Evolutionary conservation across 2,888 invertebrate species (phyloP).

Genomic region (Caenorhabditis zanzibari): DNA sequence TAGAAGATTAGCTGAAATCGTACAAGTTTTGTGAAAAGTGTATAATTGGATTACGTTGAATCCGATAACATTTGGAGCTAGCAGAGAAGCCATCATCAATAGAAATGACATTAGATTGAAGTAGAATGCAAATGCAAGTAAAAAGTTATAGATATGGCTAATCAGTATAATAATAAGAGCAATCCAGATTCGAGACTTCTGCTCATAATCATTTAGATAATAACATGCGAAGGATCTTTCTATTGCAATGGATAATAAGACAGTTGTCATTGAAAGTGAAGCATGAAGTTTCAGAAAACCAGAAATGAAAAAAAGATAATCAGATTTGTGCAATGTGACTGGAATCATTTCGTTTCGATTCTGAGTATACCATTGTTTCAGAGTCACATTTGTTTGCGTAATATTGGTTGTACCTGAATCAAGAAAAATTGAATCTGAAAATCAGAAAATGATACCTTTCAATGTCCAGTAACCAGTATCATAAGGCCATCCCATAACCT

Average conservation of each 20-base stretch:
- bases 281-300: constrained; percentile 48
- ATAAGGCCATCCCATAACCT: constrained; percentile 31
- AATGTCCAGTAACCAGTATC: constrained; percentile 20
- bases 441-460: background rate
- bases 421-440: background rate
- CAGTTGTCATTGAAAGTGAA: constrained; percentile 1
- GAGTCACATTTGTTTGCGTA: background rate
- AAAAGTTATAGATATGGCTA: constrained; percentile 3
- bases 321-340: background rate
- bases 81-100: background rate
- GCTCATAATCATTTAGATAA: constrained; percentile 30
- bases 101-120: background rate
- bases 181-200: constrained; percentile 31
- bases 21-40: background rate
- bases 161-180: background rate
- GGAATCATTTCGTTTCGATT: constrained; percentile 6
- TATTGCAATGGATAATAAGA: constrained; percentile 8
- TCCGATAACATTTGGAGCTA: constrained; percentile 24
- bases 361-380: constrained; percentile 32
- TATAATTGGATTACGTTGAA: background rate
- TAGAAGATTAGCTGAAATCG: constrained; percentile 29
- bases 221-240: constrained; percentile 48
- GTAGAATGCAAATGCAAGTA: constrained; percentile 7
- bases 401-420: background rate
- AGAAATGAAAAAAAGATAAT: constrained; percentile 20